phyloP scores from a whole-genome alignment of 2,797 vertebrate species.

The Rhynchotus rufescens region DNA sequence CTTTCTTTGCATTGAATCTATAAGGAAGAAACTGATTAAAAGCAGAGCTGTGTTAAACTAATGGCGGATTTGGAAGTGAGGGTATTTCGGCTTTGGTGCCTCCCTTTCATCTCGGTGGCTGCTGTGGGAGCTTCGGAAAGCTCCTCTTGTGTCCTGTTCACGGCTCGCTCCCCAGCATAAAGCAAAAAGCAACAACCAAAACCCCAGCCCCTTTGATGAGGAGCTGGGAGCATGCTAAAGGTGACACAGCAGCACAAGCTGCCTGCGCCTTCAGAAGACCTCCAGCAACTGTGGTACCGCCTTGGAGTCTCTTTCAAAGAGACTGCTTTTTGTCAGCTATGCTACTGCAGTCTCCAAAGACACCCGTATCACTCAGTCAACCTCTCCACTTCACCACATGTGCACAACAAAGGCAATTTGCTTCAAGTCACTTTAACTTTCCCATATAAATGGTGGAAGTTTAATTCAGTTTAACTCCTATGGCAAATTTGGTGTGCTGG shows the following conservation, averaged over 20 bases:
- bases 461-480: not conserved
- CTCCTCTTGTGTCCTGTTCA: accelerated
- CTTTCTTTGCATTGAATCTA: not conserved
- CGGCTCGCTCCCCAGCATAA: not conserved
- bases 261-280: not conserved
- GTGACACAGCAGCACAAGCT: not conserved
- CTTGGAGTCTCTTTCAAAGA: not conserved
- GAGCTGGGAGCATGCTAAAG: not conserved
- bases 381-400: not conserved
- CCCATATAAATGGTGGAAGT: not conserved
- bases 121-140: not conserved
- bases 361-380: not conserved
- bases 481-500: not conserved
- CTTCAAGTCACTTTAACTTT: not conserved
- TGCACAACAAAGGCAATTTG: not conserved
- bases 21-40: not conserved
- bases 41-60: not conserved
- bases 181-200: not conserved
- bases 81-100: not conserved
- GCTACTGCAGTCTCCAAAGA: not conserved
- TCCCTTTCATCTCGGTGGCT: not conserved
- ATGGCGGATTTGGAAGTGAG: not conserved
- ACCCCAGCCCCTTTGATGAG: not conserved
- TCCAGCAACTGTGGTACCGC: not conserved
- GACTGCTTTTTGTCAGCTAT: not conserved